phyloP scores from a whole-genome alignment of 2,797 vertebrate genomes.

The Callimico goeldii region DNA sequence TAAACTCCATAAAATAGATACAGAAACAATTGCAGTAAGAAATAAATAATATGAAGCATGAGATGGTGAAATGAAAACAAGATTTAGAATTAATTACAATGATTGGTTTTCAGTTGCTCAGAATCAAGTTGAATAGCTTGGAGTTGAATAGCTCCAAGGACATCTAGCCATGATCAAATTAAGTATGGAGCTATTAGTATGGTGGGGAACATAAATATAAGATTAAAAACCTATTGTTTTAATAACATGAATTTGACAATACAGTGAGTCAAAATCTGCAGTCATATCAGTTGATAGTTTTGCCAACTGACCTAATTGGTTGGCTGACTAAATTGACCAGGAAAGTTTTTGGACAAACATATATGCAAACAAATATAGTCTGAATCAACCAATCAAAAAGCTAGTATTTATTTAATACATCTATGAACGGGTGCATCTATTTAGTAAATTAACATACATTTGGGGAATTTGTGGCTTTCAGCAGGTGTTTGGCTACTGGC shows the following conservation, averaged over 20 bases:
- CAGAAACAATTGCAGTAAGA: background rate
- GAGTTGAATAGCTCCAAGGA: background rate
- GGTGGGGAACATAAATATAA: background rate
- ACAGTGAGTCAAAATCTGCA: background rate
- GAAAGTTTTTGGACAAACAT: background rate
- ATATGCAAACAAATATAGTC: background rate
- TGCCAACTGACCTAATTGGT: background rate
- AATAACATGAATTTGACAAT: background rate
- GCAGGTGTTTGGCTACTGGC: background rate
- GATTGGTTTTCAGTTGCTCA: background rate
- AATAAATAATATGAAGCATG: background rate
- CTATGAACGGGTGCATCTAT: background rate
- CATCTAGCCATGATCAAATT: background rate
- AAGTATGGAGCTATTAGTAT: background rate
- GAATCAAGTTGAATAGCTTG: background rate
- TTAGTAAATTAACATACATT: constrained; percentile 31
- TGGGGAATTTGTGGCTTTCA: background rate
- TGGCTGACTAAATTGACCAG: background rate
- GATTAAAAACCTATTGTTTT: background rate
- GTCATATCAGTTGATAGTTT: background rate
- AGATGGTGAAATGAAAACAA: background rate
- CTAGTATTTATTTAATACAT: background rate
- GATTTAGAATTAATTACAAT: background rate
- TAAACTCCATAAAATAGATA: background rate
- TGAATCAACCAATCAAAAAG: background rate